Base-by-base conservation (phyloP, 2,797 vertebrate genomes). In the Alfaro cultratus region DNA sequence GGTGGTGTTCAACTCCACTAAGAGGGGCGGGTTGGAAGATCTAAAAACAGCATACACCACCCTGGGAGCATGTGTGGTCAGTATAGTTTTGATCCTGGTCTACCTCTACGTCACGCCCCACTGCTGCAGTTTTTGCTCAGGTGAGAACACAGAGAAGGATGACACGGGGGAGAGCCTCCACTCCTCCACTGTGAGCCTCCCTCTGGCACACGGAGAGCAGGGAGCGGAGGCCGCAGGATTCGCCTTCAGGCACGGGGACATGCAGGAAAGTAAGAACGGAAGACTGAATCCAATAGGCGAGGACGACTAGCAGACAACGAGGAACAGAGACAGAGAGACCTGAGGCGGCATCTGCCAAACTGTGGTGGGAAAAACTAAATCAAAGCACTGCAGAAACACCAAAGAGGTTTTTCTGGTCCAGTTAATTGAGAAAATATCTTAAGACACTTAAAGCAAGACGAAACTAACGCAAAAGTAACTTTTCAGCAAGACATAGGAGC, bases 31-130 rank as follows among this genome's bases (percentile, higher is more conserved):
- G 16, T 93, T 97, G 4, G 98, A 99, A 80, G 96, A 96, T 68
- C 94, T 99, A 64, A 99, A 99, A 93, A 99, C 98, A 0, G 98
- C 97, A 75, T 99, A 99, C 90, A 99, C 98, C 90, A 99, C 98
- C 0, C 95, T 99, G 0, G 96, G 97, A 87, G 98, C 96, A 47
- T 99, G 98, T 64, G 93, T 98, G 92, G 93, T 98, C 83, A 99
- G 97, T 55, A 89, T 98, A 57, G 95, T 99, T 53, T 95, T 99
- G 93, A 96, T 99, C 47, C 94, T 99, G 76, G 96, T 99, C 92
- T 99, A 99, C 93, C 95, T 99, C 92, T 99, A 98, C 86, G 92
- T 99, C 83, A 99, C 98, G 0, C 98, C 98, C 0, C 99, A 97
- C 82, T 96, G 84, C 81, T 99, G 97, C 91, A 91, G 96, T 77